These are phyloP conservation scores for Crotalus viridis DNA, from an alignment of 2,113 vertebrate species.

Conservation along the genomic window DNA sequence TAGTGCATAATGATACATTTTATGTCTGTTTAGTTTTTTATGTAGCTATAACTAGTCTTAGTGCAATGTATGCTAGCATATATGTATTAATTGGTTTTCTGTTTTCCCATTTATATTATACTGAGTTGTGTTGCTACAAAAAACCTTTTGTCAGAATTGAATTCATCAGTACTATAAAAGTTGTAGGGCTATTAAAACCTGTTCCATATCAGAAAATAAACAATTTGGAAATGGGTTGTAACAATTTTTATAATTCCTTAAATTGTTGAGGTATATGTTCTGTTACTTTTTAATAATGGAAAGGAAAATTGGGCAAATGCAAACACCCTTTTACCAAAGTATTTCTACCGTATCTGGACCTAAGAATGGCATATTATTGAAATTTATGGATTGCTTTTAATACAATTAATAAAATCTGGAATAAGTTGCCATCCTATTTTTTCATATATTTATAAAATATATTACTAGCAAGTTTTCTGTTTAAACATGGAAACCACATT, in stretches of 20 bases:
- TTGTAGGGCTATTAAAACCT: neutral
- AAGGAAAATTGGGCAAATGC: neutral
- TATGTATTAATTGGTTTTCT: neutral
- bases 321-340: neutral
- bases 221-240: neutral
- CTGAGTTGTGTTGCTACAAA: neutral
- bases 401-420: neutral
- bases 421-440: conserved; percentile 26
- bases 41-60: neutral
- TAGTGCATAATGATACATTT: neutral
- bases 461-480: neutral
- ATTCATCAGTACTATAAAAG: neutral
- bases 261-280: neutral
- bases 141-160: neutral
- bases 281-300: neutral
- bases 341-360: neutral
- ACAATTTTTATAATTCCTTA: conserved; percentile 8
- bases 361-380: neutral
- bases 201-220: neutral
- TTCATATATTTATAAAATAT: neutral
- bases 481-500: neutral
- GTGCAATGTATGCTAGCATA: neutral
- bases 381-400: conserved; percentile 32
- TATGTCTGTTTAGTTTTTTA: neutral
- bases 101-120: conserved; percentile 19